Evolutionary conservation across 2,888 invertebrate genomes (phyloP), one percentile per base, ranked within the genome.

Genomic region (Fragum whitleyi): DNA sequence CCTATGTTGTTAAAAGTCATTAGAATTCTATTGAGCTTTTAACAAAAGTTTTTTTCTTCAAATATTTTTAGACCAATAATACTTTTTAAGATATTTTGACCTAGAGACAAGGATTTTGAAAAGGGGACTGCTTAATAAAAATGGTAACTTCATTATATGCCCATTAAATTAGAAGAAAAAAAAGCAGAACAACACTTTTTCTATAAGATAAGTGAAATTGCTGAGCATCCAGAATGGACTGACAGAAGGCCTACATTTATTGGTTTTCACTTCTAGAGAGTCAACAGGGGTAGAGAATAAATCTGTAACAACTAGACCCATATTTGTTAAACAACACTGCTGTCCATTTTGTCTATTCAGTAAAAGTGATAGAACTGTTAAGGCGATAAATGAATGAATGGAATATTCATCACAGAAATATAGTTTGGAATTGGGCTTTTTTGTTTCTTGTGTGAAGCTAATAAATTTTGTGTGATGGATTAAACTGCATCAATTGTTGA

Each of bases 251-350:
- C n/a, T 65, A 65, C 65, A 65, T 36, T 65, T 65, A 65, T 65
- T 65, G 65, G 65, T 65, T 65, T 65, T 65, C 65, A 65, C 42
- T 65, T 36, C 36, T 21, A 26, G 65, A 65, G 65, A 65, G 65
- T 65, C 65, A 65, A 65, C 65, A 65, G 23, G 42, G 23, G 14
- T 42, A 42, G 42, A 23, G 65, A 65, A 65, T 42, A 65, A 65
- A 65, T 65, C 65, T 39, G 42, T 47, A 47, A 47, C 47, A 9
- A 47, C 57, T 57, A 14, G 47, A 47, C n/a, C 19, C 65, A 0
- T 36, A 65, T 65, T 65, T 65, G 65, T 42, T 42, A 65, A 39
- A 65, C 65, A 42, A 26, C 39, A n/a, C n/a, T n/a, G n/a, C n/a
- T n/a, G n/a, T n/a, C n/a, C n/a, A n/a, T n/a, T n/a, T n/a, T n/a